Percentiles rank a stretch among this genome's conserved stretches.
phyloP scores from a whole-genome alignment of 2,797 vertebrate species.

The Antennarius maculatus region DNA sequence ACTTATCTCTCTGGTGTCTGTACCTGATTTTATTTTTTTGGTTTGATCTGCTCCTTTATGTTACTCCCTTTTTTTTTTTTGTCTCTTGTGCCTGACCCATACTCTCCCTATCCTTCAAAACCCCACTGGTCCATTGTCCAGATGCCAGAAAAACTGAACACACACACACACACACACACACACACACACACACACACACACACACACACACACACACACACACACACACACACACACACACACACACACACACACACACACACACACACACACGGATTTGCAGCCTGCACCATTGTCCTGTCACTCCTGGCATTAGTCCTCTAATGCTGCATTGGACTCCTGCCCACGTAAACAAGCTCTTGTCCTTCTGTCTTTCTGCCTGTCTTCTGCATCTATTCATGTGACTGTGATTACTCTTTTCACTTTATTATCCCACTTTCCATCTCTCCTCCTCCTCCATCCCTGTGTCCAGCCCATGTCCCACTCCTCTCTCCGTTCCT shows the following conservation, averaged over 20 bases:
- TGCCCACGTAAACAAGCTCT: conserved; percentile 69
- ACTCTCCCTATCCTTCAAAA: conserved; percentile 58
- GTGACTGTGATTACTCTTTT: conserved; percentile 47
- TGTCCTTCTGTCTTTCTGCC: conserved; percentile 40
- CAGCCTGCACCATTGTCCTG: conserved; percentile 67
- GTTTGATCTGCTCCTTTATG: conserved; percentile 27
- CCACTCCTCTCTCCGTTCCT: conserved; percentile 27
- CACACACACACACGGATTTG: conserved; percentile 41
- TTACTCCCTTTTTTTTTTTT: conserved; percentile 1
- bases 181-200: conserved; percentile 34
- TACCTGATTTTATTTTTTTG: conserved; percentile 26
- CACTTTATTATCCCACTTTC: conserved; percentile 34
- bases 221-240: conserved; percentile 23
- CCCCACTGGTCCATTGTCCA: conserved; percentile 61
- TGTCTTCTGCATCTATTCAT: conserved; percentile 37
- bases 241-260: conserved; percentile 26
- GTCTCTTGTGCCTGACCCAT: conserved; percentile 42
- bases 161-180: conserved; percentile 5
- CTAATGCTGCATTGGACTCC: conserved; percentile 57
- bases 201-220: conserved; percentile 39
- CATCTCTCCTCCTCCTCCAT: conserved; percentile 21
- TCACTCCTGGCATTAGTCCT: conserved; percentile 55
- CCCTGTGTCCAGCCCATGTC: conserved; percentile 34
- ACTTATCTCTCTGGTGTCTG: conserved; percentile 19
- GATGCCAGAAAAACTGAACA: conserved; percentile 43